Conservation (phyloP, 2,888 invertebrate species). For the Drosophila nigricruria region DNA sequence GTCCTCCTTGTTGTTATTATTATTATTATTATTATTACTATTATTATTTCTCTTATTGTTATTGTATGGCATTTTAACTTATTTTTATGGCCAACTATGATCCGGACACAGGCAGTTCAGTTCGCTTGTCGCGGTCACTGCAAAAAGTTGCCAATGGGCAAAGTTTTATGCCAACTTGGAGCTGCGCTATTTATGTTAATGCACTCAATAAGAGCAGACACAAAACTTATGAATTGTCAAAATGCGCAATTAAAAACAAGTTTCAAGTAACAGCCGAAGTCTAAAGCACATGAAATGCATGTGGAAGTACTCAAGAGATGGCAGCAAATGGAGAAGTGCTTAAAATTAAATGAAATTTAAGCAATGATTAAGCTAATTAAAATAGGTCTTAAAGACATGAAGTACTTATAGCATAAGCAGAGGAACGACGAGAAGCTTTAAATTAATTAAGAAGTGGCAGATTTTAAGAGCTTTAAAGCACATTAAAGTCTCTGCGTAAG, state of each 20-base stretch:
- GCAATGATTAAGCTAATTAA: background rate
- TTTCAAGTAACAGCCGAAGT: background rate
- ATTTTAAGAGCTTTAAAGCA: too few species aligned
- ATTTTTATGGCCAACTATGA: constrained; percentile 57
- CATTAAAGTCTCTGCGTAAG: too few species aligned
- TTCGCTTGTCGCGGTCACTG: constrained; percentile 2
- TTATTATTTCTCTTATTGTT: constrained; percentile 67
- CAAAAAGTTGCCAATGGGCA: constrained; percentile 23
- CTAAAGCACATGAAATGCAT: background rate
- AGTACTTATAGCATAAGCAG: background rate
- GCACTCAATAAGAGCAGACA: constrained; percentile 11
- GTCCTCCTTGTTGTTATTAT: constrained; percentile 37
- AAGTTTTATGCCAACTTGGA: constrained; percentile 23
- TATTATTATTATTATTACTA: constrained; percentile 65
- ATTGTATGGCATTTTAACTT: constrained; percentile 65
- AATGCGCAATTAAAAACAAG: constrained; percentile 8
- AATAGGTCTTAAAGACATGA: background rate
- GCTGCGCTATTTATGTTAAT: constrained; percentile 20
- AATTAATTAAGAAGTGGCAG: background rate
- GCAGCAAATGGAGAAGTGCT: background rate
- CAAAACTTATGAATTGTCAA: constrained; percentile 15
- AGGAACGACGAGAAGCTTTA: background rate
- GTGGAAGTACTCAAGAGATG: background rate
- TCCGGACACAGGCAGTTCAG: constrained; percentile 10
- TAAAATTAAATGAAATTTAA: background rate